Percentiles rank a stretch among this genome's conserved stretches.
These are phyloP conservation scores for Leucania comma DNA, from an alignment of 2,888 invertebrate species.

Conservation along the genomic window DNA sequence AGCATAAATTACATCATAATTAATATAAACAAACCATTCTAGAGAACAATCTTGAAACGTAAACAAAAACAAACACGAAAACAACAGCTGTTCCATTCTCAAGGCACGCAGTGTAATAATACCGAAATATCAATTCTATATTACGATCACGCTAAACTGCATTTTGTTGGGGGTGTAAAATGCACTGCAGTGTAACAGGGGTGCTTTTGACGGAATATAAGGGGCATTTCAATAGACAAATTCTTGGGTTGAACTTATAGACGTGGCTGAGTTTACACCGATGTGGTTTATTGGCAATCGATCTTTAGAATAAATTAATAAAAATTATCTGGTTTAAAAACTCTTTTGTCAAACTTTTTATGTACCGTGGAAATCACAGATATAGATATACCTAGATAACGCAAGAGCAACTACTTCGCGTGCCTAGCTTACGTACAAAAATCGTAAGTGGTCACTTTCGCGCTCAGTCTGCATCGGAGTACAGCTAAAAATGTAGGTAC, in stretches of 20 bases:
- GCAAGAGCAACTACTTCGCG: no score
- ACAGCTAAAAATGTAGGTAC: no score
- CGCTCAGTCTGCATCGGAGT: no score
- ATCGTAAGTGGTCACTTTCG: no score
- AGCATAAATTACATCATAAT: no score
- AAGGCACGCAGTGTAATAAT: conserved; percentile 30
- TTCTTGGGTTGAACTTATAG: conserved; percentile 69
- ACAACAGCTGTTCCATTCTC: conserved; percentile 40
- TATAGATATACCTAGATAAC: no score
- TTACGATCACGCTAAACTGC: conserved; percentile 65
- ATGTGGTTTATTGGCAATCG: background rate
- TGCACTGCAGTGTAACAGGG: conserved; percentile 68
- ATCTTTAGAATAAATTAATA: no score
- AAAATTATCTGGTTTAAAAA: no score
- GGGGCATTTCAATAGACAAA: conserved; percentile 78
- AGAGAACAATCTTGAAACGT: background rate
- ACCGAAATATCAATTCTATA: conserved; percentile 56
- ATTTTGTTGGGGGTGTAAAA: conserved; percentile 68
- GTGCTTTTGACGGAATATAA: conserved; percentile 67
- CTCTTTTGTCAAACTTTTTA: no score
- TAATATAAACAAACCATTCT: background rate
- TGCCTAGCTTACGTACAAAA: no score
- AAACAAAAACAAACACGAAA: conserved; percentile 8
- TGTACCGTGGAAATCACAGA: no score
- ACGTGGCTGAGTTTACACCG: conserved; percentile 68